Base-by-base conservation (phyloP, 2,888 invertebrate species). In the Molorchus minor region DNA sequence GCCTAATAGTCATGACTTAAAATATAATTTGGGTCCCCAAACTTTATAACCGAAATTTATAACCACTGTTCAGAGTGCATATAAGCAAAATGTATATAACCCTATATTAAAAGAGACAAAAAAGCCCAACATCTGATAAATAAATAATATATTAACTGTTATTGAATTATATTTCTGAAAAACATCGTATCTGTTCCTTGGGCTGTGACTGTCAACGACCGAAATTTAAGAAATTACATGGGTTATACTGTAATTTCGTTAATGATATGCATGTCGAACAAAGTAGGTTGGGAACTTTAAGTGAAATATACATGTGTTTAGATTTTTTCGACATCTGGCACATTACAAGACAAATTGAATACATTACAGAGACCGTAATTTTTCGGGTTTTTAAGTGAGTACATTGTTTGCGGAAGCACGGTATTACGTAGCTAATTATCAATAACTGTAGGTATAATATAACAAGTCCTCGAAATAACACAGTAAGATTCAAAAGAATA, bases 141-240 rank as follows among this genome's bases (percentile, higher is more conserved):
- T n/a, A n/a, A n/a, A n/a, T n/a, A n/a, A n/a, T n/a, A n/a, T n/a
- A n/a, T n/a, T n/a, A n/a, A n/a, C n/a, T n/a, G n/a, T n/a, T n/a
- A n/a, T n/a, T n/a, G n/a, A n/a, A n/a, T n/a, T n/a, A n/a, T n/a
- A n/a, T n/a, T n/a, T n/a, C n/a, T n/a, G n/a, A n/a, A n/a, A n/a
- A n/a, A 33, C n/a, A n/a, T 12, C 12, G 44, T 61, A 56, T 46
- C 49, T 46, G 71, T 62, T 69, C 70, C 66, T 62, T 70, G 70
- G 70, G 68, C 73, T 74, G 74, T 74, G 72, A 74, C 75, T 74
- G 75, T 73, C 75, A 74, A 74, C 74, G 74, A 74, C 74, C 75
- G 71, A 74, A 65, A 72, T 73, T 71, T 68, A 69, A n/a, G 70
- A 72, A 73, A 75, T 73, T 74, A 74, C 67, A 73, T 63, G 67